Evolutionary conservation across 2,113 vertebrate species (phyloP).

Genomic region (Myiozetetes cayanensis): DNA sequence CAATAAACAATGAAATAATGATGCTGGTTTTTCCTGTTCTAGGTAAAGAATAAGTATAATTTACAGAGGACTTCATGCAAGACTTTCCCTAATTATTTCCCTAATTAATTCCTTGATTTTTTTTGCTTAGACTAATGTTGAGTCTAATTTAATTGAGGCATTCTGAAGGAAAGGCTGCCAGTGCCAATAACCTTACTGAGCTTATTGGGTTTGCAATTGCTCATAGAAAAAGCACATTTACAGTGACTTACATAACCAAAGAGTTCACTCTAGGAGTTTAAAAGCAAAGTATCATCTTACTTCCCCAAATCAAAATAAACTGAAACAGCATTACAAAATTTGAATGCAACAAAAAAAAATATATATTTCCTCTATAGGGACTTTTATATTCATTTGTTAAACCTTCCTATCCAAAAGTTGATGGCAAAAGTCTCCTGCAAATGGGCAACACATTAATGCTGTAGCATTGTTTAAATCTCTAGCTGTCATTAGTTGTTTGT

Average conservation of each 20-base stretch:
- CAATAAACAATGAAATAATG: not conserved
- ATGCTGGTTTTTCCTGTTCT: not conserved
- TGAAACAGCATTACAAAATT: not conserved
- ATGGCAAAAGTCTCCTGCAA: not conserved
- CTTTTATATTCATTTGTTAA: not conserved
- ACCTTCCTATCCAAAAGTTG: not conserved
- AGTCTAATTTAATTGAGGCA: slow-evolving; percentile 1
- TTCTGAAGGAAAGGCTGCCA: not conserved
- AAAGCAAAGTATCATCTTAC: not conserved
- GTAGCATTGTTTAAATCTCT: not conserved
- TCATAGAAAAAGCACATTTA: not conserved
- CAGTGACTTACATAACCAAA: not conserved
- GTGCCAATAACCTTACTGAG: not conserved
- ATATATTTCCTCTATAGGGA: not conserved
- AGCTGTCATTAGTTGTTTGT: not conserved
- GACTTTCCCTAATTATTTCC: not conserved
- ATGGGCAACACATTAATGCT: not conserved
- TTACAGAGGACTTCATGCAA: not conserved
- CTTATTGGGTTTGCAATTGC: not conserved
- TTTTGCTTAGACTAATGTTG: not conserved
- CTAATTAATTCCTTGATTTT: not conserved
- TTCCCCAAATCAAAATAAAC: not conserved
- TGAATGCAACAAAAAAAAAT: not conserved
- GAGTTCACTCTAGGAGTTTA: not conserved
- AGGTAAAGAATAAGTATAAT: not conserved